These are phyloP conservation scores for Meandrina meandrites DNA, from an alignment of 92 coral and sea anemone genomes.

Conservation along the genomic window DNA sequence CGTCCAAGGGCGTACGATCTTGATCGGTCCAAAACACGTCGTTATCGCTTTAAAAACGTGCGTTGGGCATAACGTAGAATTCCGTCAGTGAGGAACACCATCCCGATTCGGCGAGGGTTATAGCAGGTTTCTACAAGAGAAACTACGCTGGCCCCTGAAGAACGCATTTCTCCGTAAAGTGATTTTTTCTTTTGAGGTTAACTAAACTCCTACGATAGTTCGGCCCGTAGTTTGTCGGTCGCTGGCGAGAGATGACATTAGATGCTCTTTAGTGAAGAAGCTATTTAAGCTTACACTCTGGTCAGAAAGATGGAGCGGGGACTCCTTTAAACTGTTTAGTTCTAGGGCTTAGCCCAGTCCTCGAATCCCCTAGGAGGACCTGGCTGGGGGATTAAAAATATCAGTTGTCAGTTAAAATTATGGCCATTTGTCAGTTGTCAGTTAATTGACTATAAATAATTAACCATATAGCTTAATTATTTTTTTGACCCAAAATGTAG, in stretches of 20 bases:
- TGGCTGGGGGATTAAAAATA: no score
- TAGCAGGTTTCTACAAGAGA: background rate
- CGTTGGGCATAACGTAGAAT: background rate
- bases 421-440: no score
- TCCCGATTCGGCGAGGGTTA: background rate
- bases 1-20: background rate
- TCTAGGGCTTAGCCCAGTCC: background rate
- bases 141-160: background rate
- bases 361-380: background rate
- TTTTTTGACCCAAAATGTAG: no score
- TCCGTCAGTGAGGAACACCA: background rate
- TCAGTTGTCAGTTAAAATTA: no score
- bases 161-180: background rate
- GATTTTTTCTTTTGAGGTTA: background rate
- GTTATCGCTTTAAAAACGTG: background rate
- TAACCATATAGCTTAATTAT: no score
- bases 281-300: background rate
- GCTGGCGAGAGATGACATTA: background rate
- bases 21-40: slow-evolving; percentile 11
- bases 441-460: no score
- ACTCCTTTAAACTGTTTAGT: no score
- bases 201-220: background rate
- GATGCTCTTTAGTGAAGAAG: background rate
- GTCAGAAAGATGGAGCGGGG: background rate
- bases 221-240: background rate